phyloP scores from a whole-genome alignment of 2,888 invertebrate genomes.

The Mylabris sibirica region DNA sequence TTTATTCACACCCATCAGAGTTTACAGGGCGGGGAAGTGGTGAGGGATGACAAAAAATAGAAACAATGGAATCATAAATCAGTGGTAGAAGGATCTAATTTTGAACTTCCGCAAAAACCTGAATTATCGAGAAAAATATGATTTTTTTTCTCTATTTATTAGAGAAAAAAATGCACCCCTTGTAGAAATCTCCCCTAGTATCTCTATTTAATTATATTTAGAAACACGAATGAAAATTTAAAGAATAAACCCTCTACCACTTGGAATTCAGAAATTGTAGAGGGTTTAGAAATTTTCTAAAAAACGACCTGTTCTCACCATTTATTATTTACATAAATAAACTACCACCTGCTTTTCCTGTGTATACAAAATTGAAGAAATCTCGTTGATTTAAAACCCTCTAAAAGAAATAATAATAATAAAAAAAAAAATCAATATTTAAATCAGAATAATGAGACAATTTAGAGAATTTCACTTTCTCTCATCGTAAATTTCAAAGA shows the following conservation, averaged over 20 bases:
- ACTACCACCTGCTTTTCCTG: too few relatives aligned
- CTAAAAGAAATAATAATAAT: too few relatives aligned
- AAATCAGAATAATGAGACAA: too few relatives aligned
- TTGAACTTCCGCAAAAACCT: slow-evolving; percentile 14
- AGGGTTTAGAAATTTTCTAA: background rate
- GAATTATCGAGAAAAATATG: background rate
- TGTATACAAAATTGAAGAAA: too few relatives aligned
- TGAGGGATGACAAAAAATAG: slow-evolving; percentile 15
- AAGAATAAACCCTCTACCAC: background rate
- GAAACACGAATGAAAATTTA: background rate
- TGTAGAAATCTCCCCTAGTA: background rate
- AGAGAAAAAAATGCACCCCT: background rate
- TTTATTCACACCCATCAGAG: background rate
- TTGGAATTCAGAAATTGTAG: background rate
- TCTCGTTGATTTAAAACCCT: too few relatives aligned
- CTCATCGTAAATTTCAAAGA: too few relatives aligned
- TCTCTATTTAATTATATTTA: background rate
- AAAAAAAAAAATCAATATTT: too few relatives aligned
- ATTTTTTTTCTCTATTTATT: background rate
- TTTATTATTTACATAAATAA: too few relatives aligned
- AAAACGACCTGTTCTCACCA: background rate
- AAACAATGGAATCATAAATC: slow-evolving; percentile 23
- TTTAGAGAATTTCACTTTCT: too few relatives aligned
- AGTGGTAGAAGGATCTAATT: background rate
- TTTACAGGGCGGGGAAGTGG: background rate